Evolutionary conservation across 1,140 invertebrate species (phyloP).

Genomic region (Atta colombica): DNA sequence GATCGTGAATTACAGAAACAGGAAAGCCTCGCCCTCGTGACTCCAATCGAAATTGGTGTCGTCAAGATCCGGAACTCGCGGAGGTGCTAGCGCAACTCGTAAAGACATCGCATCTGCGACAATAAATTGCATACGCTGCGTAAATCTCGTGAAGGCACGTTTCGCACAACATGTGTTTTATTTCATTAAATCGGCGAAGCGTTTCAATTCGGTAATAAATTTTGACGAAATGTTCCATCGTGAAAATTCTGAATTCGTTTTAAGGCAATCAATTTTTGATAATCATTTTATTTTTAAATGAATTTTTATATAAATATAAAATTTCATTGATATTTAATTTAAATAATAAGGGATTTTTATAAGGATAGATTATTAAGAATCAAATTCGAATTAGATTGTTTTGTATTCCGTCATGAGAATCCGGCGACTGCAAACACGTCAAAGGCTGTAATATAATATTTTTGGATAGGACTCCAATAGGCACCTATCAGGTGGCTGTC

Average conservation of each 20-base stretch:
- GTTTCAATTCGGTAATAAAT: background rate
- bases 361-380: background rate
- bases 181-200: constrained; percentile 13
- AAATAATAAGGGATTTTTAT: background rate
- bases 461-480: constrained; percentile 68
- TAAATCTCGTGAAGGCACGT: constrained; percentile 21
- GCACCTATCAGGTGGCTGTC: constrained; percentile 58
- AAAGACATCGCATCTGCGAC: constrained; percentile 15
- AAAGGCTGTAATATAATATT: constrained; percentile 76
- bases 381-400: constrained; percentile 27
- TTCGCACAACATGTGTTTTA: background rate
- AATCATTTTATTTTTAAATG: background rate
- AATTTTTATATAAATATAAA: background rate
- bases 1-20: constrained; percentile 75
- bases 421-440: constrained; percentile 39
- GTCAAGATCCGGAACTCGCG: constrained; percentile 68
- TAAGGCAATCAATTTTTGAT: background rate
- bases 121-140: constrained; percentile 5
- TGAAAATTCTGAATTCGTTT: background rate
- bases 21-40: constrained; percentile 74
- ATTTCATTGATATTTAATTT: background rate
- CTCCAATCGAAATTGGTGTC: constrained; percentile 74
- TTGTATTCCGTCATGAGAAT: constrained; percentile 22
- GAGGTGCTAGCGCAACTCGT: constrained; percentile 60
- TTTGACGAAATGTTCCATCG: background rate